These are phyloP conservation scores for Campoplex capitator DNA, from an alignment of 2,888 invertebrate species.

Conservation along the genomic window DNA sequence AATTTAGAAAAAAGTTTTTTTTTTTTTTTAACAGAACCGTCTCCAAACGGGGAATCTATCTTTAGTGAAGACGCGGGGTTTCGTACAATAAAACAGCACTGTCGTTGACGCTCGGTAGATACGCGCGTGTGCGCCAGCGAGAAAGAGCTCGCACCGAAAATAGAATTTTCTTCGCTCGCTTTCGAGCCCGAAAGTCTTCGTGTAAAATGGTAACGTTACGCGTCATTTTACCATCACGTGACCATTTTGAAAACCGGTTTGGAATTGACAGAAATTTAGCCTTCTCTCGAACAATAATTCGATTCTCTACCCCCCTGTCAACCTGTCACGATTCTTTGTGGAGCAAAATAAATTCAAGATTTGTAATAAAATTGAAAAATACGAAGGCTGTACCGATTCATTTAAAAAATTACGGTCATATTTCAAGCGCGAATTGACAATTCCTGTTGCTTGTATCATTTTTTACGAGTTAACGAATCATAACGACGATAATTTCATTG, in stretches of 20 bases:
- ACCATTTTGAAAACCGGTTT: not conserved
- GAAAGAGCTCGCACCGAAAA: constrained; percentile 81
- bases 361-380: not conserved
- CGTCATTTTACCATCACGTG: constrained; percentile 23
- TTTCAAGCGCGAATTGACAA: not conserved
- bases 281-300: not conserved
- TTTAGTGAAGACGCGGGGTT: constrained; percentile 74
- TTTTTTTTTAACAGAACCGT: constrained; percentile 10
- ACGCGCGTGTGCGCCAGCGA: constrained; percentile 4
- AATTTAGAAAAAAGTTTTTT: constrained; percentile 45
- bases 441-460: no score
- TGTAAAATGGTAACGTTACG: constrained; percentile 5
- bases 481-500: not conserved
- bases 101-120: constrained; percentile 69
- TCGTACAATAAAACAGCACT: constrained; percentile 57
- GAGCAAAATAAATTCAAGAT: not conserved
- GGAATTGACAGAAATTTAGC: not conserved
- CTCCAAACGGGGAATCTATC: constrained; percentile 72
- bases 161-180: constrained; percentile 78
- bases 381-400: no score
- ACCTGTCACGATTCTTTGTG: not conserved
- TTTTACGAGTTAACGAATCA: no score
- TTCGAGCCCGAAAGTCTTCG: constrained; percentile 69
- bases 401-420: not conserved
- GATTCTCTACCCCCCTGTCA: not conserved